Evolutionary conservation across 2,888 invertebrate species (phyloP).

Genomic region (Amaurobius ferox): DNA sequence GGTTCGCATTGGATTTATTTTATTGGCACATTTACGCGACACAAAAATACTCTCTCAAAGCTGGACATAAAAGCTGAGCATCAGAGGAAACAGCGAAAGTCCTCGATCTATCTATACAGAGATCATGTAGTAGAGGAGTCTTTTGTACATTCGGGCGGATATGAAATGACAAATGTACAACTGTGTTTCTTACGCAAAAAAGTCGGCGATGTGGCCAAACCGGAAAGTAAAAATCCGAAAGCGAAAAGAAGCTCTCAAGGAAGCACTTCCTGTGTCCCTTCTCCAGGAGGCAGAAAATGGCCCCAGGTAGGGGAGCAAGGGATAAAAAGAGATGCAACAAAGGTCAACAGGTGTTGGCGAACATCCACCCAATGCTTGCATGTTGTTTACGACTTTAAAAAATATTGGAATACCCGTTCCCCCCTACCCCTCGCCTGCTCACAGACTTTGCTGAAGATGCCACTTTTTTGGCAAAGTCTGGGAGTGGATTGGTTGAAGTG

Average conservation of each 20-base stretch:
- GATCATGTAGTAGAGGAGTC: neutral
- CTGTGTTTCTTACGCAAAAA: neutral
- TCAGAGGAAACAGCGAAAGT: neutral
- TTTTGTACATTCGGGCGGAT: neutral
- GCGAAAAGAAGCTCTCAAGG: conserved; percentile 46
- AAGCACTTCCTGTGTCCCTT: conserved; percentile 64
- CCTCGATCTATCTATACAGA: neutral
- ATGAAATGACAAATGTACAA: neutral
- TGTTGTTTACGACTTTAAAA: conserved; percentile 65
- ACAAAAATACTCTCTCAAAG: too few species aligned
- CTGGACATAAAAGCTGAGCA: neutral
- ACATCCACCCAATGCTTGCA: conserved; percentile 21
- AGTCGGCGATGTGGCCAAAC: conserved; percentile 18
- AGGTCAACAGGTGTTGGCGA: conserved; percentile 68
- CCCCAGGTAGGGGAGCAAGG: conserved; percentile 20
- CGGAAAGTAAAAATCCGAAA: conserved; percentile 67
- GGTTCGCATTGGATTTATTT: too few species aligned
- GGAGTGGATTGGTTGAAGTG: too few species aligned
- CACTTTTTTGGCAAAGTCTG: too few species aligned
- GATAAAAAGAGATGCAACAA: conserved; percentile 51
- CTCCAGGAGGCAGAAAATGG: conserved; percentile 31
- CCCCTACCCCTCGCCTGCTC: neutral
- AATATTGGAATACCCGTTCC: conserved; percentile 33
- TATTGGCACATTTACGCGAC: too few species aligned
- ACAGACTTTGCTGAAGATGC: too few species aligned